Conservation (phyloP, 2,888 invertebrate genomes). For the Cryptus viduatorius region DNA sequence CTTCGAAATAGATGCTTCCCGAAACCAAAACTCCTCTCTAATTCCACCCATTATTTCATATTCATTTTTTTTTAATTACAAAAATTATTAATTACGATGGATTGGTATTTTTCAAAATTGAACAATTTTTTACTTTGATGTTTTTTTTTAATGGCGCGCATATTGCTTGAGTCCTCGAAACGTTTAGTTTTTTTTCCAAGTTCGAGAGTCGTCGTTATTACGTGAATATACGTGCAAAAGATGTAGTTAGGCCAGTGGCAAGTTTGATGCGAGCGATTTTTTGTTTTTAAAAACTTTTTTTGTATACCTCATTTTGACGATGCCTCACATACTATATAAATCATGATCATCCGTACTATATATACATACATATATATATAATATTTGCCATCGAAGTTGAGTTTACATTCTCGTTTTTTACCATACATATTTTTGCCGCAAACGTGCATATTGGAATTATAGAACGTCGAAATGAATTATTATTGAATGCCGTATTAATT, state of each 20-base stretch:
- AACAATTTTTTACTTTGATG: constrained; percentile 56
- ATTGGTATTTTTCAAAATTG: constrained; percentile 84
- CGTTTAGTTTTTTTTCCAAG: constrained; percentile 45
- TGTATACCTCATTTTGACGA: constrained; percentile 52
- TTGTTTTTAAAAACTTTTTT: constrained; percentile 32
- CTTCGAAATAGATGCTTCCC: constrained; percentile 84
- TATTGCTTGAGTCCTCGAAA: constrained; percentile 67
- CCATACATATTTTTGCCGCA: constrained; percentile 70
- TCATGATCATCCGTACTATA: constrained; percentile 17
- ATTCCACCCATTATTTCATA: constrained; percentile 65
- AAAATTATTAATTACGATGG: constrained; percentile 60
- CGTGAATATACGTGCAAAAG: constrained; percentile 29
- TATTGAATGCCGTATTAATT: constrained; percentile 83
- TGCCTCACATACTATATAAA: constrained; percentile 56
- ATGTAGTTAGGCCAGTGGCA: constrained; percentile 67
- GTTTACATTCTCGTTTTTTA: constrained; percentile 64
- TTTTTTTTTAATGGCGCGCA: constrained; percentile 41
- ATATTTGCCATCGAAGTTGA: constrained; percentile 31
- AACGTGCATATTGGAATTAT: constrained; percentile 73
- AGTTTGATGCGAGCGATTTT: constrained; percentile 64
- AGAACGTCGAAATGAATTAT: constrained; percentile 72
- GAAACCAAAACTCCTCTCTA: constrained; percentile 69
- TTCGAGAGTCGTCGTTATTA: constrained; percentile 24
- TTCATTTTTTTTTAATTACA: constrained; percentile 71
- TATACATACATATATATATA: constrained; percentile 51